Base-by-base conservation (phyloP, 2,797 vertebrate species). In the Microchirus variegatus region DNA sequence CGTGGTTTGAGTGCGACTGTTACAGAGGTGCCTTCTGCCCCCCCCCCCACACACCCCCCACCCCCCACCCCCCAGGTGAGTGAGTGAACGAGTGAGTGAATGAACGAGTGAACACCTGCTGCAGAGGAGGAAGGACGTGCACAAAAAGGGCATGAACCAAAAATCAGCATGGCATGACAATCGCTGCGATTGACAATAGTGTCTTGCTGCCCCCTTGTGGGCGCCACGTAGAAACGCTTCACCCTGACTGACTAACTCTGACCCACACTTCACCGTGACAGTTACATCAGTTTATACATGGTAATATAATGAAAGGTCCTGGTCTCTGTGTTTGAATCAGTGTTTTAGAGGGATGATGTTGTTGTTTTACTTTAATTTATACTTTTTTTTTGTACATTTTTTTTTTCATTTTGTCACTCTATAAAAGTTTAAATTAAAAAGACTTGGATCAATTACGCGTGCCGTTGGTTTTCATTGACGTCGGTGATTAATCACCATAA, bases 141-240 rank as follows among this genome's bases (percentile, higher is more conserved):
- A 42, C 54, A 26, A 46, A 43, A 57, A 5, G 22, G 31, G 18
- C 59, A 44, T 53, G 49, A 52, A 41, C 48, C 26, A 18, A 54
- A 35, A 67, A n/a, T 52, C 54, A 53, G 61, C 48, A 56, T 40
- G 15, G 41, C 37, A 4, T 16, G 16, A 38, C 17, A 3, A 38
- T 51, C 36, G 10, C 36, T 56, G 15, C 38, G 9, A 35, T 75
- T 74, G 41, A 51, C 31, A n/a, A n/a, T 71, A 59, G 66, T 77
- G 74, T 59, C 43, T 56, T 78, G 70, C 77, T 71, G 1, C 86
- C 85, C 75, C 44, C 89, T 66, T 61, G 85, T 89, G 90, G 85
- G 15, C 9, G 12, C 44, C 31, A 9, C 17, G 0, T 58, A 46
- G 19, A 73, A 79, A 45, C 80, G 63, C 85, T 73, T 72, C 68